Percentiles rank a stretch among this genome's conserved stretches.
Conservation (phyloP, 2,888 invertebrate genomes). For the Gortyna flavago region DNA sequence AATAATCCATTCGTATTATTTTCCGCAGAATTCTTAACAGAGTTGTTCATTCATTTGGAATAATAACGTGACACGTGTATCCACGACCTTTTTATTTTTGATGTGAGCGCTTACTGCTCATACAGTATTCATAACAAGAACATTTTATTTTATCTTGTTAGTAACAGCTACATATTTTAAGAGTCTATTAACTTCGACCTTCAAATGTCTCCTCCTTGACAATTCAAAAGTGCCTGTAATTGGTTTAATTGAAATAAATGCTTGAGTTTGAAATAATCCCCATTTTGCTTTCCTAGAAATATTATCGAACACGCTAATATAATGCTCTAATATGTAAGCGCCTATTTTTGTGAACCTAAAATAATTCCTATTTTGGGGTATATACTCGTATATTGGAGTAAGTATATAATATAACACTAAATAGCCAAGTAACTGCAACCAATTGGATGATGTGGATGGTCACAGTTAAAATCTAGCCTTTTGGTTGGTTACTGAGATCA, state of each 20-base stretch:
- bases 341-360: neutral
- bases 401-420: too few species aligned
- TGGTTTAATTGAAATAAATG: too few species aligned
- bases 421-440: neutral
- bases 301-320: neutral
- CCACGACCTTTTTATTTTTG: conserved; percentile 16
- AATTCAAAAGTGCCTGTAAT: neutral
- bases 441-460: too few species aligned
- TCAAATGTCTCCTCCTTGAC: neutral
- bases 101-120: neutral
- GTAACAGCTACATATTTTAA: neutral
- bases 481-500: too few species aligned
- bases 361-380: neutral
- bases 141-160: neutral
- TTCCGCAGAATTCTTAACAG: neutral
- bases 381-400: too few species aligned
- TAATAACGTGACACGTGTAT: conserved; percentile 11
- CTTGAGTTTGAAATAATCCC: neutral
- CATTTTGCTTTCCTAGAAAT: neutral
- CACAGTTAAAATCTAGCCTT: too few species aligned
- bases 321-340: neutral
- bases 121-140: neutral
- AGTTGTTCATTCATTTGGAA: conserved; percentile 8
- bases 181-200: neutral
- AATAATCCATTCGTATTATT: neutral